Percentiles rank a stretch among this genome's conserved stretches.
These are phyloP conservation scores for Villa cingulata DNA, from an alignment of 2,888 invertebrate genomes.

Conservation along the genomic window DNA sequence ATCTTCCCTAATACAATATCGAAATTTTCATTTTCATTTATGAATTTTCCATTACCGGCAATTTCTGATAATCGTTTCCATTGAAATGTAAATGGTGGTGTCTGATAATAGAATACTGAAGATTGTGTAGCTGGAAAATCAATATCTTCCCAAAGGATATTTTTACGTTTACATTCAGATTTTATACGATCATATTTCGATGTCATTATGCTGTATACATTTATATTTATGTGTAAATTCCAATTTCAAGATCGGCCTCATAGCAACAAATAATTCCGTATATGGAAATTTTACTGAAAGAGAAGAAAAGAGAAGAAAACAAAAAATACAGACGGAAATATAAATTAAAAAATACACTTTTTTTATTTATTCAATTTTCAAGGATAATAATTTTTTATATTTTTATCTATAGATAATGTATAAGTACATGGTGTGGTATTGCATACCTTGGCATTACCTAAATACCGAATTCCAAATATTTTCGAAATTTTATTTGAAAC, in stretches of 20 bases:
- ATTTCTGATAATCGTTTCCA: conserved; percentile 81
- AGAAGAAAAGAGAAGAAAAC: background rate
- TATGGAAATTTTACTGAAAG: too few relatives aligned
- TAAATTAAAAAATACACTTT: background rate
- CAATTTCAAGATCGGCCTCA: too few relatives aligned
- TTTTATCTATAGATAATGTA: too few relatives aligned
- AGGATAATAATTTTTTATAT: too few relatives aligned
- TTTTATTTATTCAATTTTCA: background rate
- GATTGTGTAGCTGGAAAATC: conserved; percentile 81
- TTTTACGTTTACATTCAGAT: conserved; percentile 62
- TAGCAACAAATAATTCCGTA: too few relatives aligned
- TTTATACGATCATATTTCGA: conserved; percentile 64
- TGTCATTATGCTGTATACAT: conserved; percentile 22
- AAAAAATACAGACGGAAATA: too few relatives aligned
- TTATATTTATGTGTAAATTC: too few relatives aligned
- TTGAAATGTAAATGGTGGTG: conserved; percentile 82
- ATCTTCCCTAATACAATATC: conserved; percentile 79
- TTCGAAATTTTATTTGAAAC: too few relatives aligned
- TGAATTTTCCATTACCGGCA: conserved; percentile 55
- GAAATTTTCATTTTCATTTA: conserved; percentile 48
- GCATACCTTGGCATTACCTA: too few relatives aligned
- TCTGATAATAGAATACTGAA: conserved; percentile 86
- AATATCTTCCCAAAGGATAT: conserved; percentile 78
- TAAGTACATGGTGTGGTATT: too few relatives aligned
- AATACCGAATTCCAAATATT: too few relatives aligned